Conservation (phyloP, 2,113 vertebrate genomes). For the Thermophis baileyi region DNA sequence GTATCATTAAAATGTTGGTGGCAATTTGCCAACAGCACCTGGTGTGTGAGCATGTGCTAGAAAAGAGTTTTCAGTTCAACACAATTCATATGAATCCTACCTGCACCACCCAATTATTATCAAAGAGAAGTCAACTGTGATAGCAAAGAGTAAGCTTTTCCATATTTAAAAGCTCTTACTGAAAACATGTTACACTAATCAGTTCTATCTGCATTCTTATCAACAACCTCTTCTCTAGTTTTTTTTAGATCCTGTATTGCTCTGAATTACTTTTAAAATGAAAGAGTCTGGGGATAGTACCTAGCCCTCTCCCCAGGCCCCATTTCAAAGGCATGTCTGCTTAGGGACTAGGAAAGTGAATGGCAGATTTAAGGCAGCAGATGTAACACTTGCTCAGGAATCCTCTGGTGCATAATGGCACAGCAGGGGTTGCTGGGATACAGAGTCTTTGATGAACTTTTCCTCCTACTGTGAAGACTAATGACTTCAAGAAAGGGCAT, state of each 20-base stretch:
- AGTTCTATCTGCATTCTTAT: background rate
- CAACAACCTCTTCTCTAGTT: background rate
- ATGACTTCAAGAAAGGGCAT: slow-evolving; percentile 64
- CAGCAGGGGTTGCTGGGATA: slow-evolving; percentile 38
- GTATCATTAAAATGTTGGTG: background rate
- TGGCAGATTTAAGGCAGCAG: slow-evolving; percentile 14
- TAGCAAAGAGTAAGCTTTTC: background rate
- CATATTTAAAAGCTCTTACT: background rate
- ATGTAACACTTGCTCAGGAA: background rate
- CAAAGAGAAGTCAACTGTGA: fast-evolving
- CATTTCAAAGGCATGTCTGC: slow-evolving; percentile 56
- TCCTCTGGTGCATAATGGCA: slow-evolving; percentile 2
- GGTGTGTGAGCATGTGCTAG: too few relatives aligned
- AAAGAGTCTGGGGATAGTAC: slow-evolving; percentile 11
- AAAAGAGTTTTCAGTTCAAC: background rate
- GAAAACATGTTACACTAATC: background rate
- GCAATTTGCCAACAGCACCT: background rate
- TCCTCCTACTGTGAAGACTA: slow-evolving; percentile 60
- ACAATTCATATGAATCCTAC: background rate
- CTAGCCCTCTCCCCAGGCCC: slow-evolving; percentile 23
- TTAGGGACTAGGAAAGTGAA: background rate
- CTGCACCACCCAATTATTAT: background rate
- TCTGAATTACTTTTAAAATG: slow-evolving; percentile 45
- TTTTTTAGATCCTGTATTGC: background rate
- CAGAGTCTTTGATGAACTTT: slow-evolving; percentile 63